Base-by-base conservation (phyloP, 2,113 vertebrate species). In the Aptenodytes patagonicus region DNA sequence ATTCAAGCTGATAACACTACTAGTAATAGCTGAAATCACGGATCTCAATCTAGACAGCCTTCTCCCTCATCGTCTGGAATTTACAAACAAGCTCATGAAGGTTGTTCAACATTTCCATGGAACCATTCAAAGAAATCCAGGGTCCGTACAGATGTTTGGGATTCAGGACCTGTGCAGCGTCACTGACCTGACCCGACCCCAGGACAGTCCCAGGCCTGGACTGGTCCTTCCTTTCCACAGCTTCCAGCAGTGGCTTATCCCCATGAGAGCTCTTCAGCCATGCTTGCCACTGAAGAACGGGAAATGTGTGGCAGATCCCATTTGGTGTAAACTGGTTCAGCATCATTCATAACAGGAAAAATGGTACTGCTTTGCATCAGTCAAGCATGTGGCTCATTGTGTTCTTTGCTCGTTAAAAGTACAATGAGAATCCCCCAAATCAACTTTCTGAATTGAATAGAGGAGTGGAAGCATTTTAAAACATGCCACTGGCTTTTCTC, bases 41-140 rank as follows among this genome's bases (percentile, higher is more conserved):
- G 83, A 26, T 29, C 58, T 18, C 0, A 16, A n/a, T 14, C 76
- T 22, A 28, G 57, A 3, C 28, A 42, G 31, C 36, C 54, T 36
- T 32, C 49, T 49, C 15, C 83, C 8, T 2, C 17, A 1, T 2
- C 0, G 0, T 2, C 58, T 32, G 3, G 1, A n/a, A 13, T 6
- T 14, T 15, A 42, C 38, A 10, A 13, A 38, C 1, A 3, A 26
- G 32, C 22, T 19, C 21, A 0, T 0, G 38, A 10, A 12, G 20
- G 22, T 8, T 10, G 12, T 6, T 40, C 52, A 25, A 0, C 55
- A 1, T 13, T 38, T n/a, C 89, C 40, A 3, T 0, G 18, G 49
- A 61, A 49, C 46, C 47, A 7, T 8, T 8, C 13, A 8, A 4
- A 32, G 55, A 11, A 13, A 13, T 2, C 25, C 46, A 32, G 1